Base-by-base conservation (phyloP, 2,113 vertebrate species). In the Eurystomus gularis region DNA sequence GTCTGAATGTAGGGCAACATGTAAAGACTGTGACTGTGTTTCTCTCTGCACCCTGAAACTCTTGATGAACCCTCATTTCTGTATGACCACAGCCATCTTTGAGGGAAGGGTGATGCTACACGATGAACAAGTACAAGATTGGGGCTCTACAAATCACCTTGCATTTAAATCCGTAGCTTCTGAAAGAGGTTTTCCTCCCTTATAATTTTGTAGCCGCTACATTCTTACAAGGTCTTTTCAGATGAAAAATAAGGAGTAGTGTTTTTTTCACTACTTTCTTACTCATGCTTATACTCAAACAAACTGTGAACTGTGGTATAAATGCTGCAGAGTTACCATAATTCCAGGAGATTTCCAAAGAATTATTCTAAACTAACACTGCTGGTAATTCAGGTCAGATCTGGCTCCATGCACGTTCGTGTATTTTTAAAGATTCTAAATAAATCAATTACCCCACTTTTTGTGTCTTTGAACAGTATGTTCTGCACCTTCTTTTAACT, bases 401-500 rank as follows among this genome's bases (percentile, higher is more conserved):
- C 25, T 40, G 8, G 4, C 65, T 86, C 62, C 29, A 17, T 17
- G 11, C 17, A 26, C 11, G 18, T 18, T 28, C 16, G 12, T 29
- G 49, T 70, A 35, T 40, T 85, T 91, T 95, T 92, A 82, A 93
- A 92, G 76, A 86, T 86, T 40, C 13, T 90, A 62, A 90, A 82
- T 49, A 73, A 96, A 93, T 82, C 35, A 92, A n/a, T 82, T 68
- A 44, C 3, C 7, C 18, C 24, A 29, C 31, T 42, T 85, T 64
- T 80, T 55, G 18, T 78, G 21, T n/a, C 76, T 86, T 84, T 4
- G 1, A 37, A 89, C n/a, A 78, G 16, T 57, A 4, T 62, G 33
- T 62, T 82, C 35, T 75, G 17, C 25, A 66, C 40, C 51, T 90
- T 69, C 48, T 87, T 80, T 76, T 49, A 85, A 85, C 57, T 57